These are phyloP conservation scores for Henricia sp. DNA, from an alignment of 53 echinoderm and acorn worm genomes.

Conservation along the genomic window DNA sequence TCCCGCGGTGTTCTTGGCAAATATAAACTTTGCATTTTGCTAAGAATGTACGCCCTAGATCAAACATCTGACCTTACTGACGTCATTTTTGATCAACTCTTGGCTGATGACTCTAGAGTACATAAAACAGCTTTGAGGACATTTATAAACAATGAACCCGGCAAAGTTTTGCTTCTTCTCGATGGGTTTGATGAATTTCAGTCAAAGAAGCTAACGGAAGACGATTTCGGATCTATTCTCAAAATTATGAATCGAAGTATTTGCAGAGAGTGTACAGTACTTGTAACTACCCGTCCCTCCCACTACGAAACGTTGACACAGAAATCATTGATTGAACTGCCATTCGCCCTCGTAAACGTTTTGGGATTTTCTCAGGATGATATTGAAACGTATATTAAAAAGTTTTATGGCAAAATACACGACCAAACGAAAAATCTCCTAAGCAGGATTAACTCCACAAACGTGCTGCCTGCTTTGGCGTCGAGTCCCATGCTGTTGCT, in stretches of 20 bases:
- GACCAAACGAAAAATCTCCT: neutral
- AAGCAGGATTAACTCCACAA: neutral
- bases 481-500: conserved; percentile 29
- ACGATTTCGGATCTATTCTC: conserved; percentile 15
- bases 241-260: neutral
- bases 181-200: conserved; percentile 54
- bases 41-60: conserved; percentile 2
- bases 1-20: neutral
- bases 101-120: neutral
- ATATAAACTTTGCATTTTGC: conserved; percentile 6
- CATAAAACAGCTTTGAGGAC: neutral
- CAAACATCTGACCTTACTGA: conserved; percentile 16
- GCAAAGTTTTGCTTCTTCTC: conserved; percentile 31
- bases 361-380: conserved; percentile 11
- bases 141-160: neutral
- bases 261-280: neutral
- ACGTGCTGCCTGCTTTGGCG: neutral
- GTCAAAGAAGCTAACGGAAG: neutral
- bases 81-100: conserved; percentile 28
- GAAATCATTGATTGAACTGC: neutral
- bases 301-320: neutral
- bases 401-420: neutral
- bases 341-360: neutral
- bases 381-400: conserved; percentile 10
- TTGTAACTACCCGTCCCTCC: conserved; percentile 42